phyloP scores from a whole-genome alignment of 1,140 invertebrate species.

The Nylanderia fulva region DNA sequence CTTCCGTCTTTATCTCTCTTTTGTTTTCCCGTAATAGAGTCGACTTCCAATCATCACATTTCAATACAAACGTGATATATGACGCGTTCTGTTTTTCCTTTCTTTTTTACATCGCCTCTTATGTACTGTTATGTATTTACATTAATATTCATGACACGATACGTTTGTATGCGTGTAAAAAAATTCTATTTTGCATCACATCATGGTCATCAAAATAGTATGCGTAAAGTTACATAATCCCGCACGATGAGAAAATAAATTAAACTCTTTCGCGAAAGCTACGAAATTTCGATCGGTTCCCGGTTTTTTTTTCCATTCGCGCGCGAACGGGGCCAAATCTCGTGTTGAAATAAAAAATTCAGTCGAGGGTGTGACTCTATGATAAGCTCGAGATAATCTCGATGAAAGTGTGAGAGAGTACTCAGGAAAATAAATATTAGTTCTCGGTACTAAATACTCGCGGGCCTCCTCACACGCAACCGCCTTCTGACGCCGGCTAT shows the following conservation, averaged over 20 bases:
- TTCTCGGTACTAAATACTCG: too few species aligned
- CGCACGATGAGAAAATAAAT: neutral
- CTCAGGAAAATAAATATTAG: too few species aligned
- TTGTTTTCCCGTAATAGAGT: neutral
- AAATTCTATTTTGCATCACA: neutral
- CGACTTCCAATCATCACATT: neutral
- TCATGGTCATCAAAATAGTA: neutral
- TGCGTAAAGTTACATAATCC: neutral
- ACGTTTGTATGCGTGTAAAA: too few species aligned
- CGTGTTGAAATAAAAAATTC: neutral
- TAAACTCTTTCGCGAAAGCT: neutral
- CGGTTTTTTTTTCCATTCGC: neutral
- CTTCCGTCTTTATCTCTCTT: neutral
- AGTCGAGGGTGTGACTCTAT: too few species aligned
- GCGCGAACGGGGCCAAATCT: neutral
- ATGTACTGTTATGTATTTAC: neutral
- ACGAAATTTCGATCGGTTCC: neutral
- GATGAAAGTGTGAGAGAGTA: too few species aligned
- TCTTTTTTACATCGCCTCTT: neutral
- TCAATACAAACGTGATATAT: neutral
- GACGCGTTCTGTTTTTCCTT: neutral
- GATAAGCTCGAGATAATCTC: neutral
- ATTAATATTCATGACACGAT: neutral
- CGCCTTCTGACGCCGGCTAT: too few species aligned
- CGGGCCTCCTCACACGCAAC: too few species aligned